A percentile compares a stretch with the other conserved stretches of the same genome.
Conservation (phyloP, 2,797 vertebrate genomes). For the Hippopotamyrus pictus region DNA sequence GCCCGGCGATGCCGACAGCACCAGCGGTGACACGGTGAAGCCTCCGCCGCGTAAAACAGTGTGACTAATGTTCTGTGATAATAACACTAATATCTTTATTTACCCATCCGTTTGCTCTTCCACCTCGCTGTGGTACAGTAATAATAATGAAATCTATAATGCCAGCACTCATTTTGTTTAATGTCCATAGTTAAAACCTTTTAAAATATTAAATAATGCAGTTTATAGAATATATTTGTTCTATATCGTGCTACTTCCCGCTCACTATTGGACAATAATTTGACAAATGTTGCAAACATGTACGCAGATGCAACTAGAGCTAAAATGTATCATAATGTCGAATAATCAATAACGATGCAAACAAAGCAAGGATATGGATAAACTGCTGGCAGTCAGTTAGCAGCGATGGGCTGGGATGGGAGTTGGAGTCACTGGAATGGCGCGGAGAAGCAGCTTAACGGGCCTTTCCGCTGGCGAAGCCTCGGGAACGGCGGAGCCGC, state of each 20-base stretch:
- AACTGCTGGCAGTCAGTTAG: background rate
- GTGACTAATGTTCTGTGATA: background rate
- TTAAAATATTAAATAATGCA: slow-evolving; percentile 1
- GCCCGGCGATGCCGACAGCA: background rate
- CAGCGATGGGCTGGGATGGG: background rate
- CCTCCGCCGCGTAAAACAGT: background rate
- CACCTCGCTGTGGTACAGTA: background rate
- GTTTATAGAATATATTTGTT: background rate
- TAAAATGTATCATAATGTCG: background rate
- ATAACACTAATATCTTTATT: background rate
- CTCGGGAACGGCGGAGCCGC: background rate
- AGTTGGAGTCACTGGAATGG: background rate
- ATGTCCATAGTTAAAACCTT: background rate
- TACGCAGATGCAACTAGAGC: background rate
- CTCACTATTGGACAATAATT: background rate
- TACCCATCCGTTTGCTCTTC: background rate
- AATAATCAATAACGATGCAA: background rate
- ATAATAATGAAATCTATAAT: background rate
- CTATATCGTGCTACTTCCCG: background rate
- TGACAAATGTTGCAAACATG: background rate
- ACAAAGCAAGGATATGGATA: background rate
- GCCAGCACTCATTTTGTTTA: background rate
- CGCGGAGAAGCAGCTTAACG: background rate
- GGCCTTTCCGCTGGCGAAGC: background rate
- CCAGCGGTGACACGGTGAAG: background rate